Evolutionary conservation across 53 echinoderm and acorn worm species (phyloP).

Genomic region (Astropecten irregularis): DNA sequence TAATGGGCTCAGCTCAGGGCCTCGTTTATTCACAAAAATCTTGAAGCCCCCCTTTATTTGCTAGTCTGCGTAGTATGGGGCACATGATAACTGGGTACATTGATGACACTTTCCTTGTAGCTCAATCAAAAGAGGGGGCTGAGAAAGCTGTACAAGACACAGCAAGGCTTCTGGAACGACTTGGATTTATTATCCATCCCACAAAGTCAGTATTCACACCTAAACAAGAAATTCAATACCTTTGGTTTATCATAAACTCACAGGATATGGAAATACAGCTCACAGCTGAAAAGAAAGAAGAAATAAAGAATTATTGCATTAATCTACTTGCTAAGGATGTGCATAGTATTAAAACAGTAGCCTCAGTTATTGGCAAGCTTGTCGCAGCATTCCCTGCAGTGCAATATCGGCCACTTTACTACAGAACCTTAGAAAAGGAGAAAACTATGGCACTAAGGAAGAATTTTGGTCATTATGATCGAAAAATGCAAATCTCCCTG

Average conservation of each 20-base stretch:
- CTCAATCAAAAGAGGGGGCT: neutral
- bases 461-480: slow-evolving; percentile 62
- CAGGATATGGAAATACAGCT: slow-evolving; percentile 26
- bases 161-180: neutral
- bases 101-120: slow-evolving; percentile 48
- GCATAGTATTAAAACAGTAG: slow-evolving; percentile 47
- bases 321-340: neutral
- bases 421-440: slow-evolving; percentile 54
- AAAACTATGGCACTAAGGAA: slow-evolving; percentile 8
- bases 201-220: slow-evolving; percentile 65
- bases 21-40: slow-evolving; percentile 57
- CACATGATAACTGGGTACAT: slow-evolving; percentile 37
- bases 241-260: slow-evolving; percentile 65
- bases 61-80: neutral
- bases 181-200: slow-evolving; percentile 26
- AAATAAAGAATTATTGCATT: slow-evolving; percentile 17
- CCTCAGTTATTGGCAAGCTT: slow-evolving; percentile 61
- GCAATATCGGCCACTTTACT: slow-evolving; percentile 61
- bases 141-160: neutral
- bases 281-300: slow-evolving; percentile 20
- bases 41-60: slow-evolving; percentile 51
- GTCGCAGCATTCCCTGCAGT: slow-evolving; percentile 66
- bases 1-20: slow-evolving; percentile 53
- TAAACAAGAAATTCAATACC: slow-evolving; percentile 43
- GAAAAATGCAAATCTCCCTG: slow-evolving; percentile 30